phyloP scores from a whole-genome alignment of 2,888 invertebrate species.

The Diploptera punctata region DNA sequence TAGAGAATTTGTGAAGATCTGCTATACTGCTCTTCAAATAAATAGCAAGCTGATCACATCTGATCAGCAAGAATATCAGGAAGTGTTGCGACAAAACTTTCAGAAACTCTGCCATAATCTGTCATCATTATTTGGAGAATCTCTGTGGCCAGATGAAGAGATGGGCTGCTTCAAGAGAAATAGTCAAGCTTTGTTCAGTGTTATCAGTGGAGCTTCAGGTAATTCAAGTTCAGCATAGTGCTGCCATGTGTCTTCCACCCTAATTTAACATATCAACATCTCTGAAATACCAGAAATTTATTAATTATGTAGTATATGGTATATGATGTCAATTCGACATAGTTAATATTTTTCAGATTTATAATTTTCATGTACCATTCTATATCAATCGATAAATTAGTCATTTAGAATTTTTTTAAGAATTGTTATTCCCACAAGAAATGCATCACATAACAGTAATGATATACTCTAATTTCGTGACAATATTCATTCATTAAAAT shows the following conservation, averaged over 20 bases:
- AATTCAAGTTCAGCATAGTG: conserved; percentile 80
- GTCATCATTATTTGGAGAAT: conserved; percentile 75
- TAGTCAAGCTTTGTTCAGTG: conserved; percentile 77
- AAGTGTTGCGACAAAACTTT: conserved; percentile 84
- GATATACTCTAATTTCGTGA: no score
- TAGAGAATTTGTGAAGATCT: conserved; percentile 90
- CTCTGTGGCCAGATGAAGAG: conserved; percentile 67
- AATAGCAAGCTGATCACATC: conserved; percentile 87
- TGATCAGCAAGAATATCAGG: conserved; percentile 93
- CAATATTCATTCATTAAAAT: no score
- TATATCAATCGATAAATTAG: no score
- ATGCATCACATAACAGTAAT: no score
- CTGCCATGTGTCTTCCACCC: not conserved
- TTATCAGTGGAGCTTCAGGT: conserved; percentile 79
- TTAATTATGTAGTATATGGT: no score
- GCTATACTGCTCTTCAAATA: conserved; percentile 87
- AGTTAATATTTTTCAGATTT: no score
- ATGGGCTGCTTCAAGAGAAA: conserved; percentile 74
- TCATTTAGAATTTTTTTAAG: no score
- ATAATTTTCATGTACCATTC: no score
- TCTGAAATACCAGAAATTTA: not conserved
- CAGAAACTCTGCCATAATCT: conserved; percentile 83
- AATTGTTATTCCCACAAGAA: no score
- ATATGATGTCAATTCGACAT: no score
- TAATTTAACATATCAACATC: not conserved